phyloP scores from a whole-genome alignment of 2,113 vertebrate species.

The Cottus gobio region DNA sequence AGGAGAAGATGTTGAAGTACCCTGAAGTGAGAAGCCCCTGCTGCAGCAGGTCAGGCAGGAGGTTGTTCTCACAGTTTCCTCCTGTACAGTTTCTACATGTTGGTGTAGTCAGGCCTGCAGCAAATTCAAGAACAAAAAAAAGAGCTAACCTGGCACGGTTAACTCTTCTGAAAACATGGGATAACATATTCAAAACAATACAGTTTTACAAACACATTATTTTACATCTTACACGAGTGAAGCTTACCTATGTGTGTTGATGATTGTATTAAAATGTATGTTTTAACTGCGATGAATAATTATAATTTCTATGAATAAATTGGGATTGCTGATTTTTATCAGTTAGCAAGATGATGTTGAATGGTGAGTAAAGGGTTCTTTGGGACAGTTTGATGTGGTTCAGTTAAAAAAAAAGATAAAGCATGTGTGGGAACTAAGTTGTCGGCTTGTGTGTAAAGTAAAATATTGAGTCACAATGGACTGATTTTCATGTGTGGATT shows the following conservation, averaged over 20 bases:
- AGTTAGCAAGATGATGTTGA: too few species aligned
- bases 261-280: neutral
- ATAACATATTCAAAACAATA: neutral
- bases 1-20: slow-evolving; percentile 66
- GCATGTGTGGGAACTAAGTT: neutral
- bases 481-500: neutral
- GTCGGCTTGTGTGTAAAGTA: neutral
- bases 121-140: neutral
- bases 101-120: slow-evolving; percentile 43
- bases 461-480: neutral
- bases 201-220: neutral
- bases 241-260: neutral
- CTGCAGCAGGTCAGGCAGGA: slow-evolving; percentile 61
- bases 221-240: neutral
- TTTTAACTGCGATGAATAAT: neutral
- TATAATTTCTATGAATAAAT: neutral
- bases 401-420: neutral
- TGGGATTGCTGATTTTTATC: neutral
- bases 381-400: neutral
- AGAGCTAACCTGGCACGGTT: neutral
- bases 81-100: slow-evolving; percentile 72
- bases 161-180: neutral
- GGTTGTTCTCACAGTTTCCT: slow-evolving; percentile 58
- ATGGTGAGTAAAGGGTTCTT: neutral
- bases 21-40: slow-evolving; percentile 72